Base-by-base conservation (phyloP, 2,888 invertebrate genomes). In the Drosophila prolongata region DNA sequence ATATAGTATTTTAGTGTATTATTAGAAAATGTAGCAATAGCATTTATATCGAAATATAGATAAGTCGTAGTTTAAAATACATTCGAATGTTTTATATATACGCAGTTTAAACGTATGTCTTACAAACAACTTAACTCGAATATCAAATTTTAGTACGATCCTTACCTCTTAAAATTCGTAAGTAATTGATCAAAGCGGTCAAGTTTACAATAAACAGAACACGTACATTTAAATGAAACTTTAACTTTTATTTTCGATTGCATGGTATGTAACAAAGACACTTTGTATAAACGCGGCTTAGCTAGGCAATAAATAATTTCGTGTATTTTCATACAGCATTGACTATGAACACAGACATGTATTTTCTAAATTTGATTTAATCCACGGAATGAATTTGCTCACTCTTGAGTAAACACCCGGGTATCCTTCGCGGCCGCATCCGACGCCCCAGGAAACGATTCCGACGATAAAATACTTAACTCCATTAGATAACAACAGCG, bases 371-470 rank as follows among this genome's bases (percentile, higher is more conserved):
- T 97, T 97, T 8, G 95, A 93, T 78, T 94, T 94, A 30, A 97
- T 94, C 97, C 97, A 97, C 55, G 95, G 95, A 59, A 93, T 89
- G 79, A 92, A 93, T 76, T 93, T 92, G 65, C 92, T 91, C 52
- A 93, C 92, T 62, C 93, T 88, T 1, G 93, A 93, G 75, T 93
- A 93, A 19, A 93, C 93, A n/a, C 93, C 93, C 0, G 93, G 93
- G 69, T 92, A 93, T n/a, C 93, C 93, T 30, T 91, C 92, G 24
- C 93, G 89, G 10, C 93, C 93, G 56, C 93, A 93, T 11, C 93
- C 93, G 43, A 97, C 96, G 11, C 97, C 97, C 97, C 97, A 97
- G 0, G 96, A 97, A 0, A 97, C 97, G 78, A 97, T 96, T 37
- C 97, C 97, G 58, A 96, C 95, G 60, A 97, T 95, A 92, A 96